Conservation (phyloP, 2,113 vertebrate species). For the Macquaria ambigua region DNA sequence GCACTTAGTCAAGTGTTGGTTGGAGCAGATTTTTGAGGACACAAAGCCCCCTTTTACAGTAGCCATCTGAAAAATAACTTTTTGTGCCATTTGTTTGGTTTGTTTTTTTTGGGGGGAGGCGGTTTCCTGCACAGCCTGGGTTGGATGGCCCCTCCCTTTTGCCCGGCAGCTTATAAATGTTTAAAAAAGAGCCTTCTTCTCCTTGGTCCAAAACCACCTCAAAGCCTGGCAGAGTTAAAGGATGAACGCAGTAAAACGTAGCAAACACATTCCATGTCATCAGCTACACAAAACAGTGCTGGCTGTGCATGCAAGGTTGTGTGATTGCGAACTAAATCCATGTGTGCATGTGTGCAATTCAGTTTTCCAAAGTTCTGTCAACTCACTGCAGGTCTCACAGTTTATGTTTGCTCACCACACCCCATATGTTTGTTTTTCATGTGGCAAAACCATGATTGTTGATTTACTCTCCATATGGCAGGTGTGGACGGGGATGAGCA, state of each 20-base stretch:
- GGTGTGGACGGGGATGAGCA: background rate
- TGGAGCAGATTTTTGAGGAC: slow-evolving; percentile 53
- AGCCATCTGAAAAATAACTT: slow-evolving; percentile 75
- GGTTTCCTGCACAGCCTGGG: slow-evolving; percentile 50
- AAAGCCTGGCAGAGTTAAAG: slow-evolving; percentile 62
- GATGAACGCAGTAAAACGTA: slow-evolving; percentile 35
- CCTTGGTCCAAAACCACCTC: slow-evolving; percentile 69
- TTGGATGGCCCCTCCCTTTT: slow-evolving; percentile 52
- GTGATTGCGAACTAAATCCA: slow-evolving; percentile 3
- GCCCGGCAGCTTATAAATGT: slow-evolving; percentile 71
- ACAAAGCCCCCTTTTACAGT: slow-evolving; percentile 83
- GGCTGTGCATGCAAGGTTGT: slow-evolving; percentile 10
- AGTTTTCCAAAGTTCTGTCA: slow-evolving; percentile 7
- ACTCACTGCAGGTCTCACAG: background rate
- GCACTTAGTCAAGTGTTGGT: slow-evolving; percentile 53
- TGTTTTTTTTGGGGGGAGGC: slow-evolving; percentile 52
- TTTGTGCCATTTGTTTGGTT: slow-evolving; percentile 74
- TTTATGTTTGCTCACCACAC: background rate
- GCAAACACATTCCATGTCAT: slow-evolving; percentile 62
- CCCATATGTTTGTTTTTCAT: background rate
- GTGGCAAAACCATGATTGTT: background rate
- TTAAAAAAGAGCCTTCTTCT: slow-evolving; percentile 64
- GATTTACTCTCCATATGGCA: slow-evolving; percentile 21
- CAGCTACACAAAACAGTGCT: slow-evolving; percentile 5
- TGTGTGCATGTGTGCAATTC: background rate